phyloP scores from a whole-genome alignment of 2,888 invertebrate genomes.

The Drosophila buzzatii region DNA sequence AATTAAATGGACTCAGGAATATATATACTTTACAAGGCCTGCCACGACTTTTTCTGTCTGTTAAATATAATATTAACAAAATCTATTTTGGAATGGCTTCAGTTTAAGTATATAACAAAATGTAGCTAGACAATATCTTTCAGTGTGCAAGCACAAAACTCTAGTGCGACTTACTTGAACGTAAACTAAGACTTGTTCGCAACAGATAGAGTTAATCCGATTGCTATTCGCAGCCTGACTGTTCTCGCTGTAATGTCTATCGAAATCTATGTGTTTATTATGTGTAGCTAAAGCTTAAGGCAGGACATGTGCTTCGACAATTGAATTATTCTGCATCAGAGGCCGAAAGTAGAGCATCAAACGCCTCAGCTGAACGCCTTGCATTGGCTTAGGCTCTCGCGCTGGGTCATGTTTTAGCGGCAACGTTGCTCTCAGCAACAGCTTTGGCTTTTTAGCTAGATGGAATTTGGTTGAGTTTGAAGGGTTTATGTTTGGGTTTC shows the following conservation, averaged over 20 bases:
- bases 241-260: background rate
- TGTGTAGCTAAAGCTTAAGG: background rate
- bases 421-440: background rate
- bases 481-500: constrained; percentile 6
- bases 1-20: too few relatives aligned
- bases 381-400: constrained; percentile 17
- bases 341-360: constrained; percentile 32
- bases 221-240: background rate
- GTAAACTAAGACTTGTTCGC: background rate
- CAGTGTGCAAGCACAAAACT: background rate
- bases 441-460: background rate
- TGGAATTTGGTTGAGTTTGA: background rate
- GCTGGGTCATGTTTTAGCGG: background rate
- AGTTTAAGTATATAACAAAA: too few relatives aligned
- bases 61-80: too few relatives aligned
- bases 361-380: constrained; percentile 47
- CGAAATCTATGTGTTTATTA: background rate
- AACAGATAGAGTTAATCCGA: background rate
- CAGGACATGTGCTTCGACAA: constrained; percentile 2
- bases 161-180: background rate
- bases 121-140: background rate
- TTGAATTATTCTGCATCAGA: constrained; percentile 38
- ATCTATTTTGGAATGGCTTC: too few relatives aligned
- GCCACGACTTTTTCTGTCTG: too few relatives aligned
- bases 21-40: too few relatives aligned